Evolutionary conservation across 2,888 invertebrate species (phyloP).

Genomic region (Drosophila nigricruria): DNA sequence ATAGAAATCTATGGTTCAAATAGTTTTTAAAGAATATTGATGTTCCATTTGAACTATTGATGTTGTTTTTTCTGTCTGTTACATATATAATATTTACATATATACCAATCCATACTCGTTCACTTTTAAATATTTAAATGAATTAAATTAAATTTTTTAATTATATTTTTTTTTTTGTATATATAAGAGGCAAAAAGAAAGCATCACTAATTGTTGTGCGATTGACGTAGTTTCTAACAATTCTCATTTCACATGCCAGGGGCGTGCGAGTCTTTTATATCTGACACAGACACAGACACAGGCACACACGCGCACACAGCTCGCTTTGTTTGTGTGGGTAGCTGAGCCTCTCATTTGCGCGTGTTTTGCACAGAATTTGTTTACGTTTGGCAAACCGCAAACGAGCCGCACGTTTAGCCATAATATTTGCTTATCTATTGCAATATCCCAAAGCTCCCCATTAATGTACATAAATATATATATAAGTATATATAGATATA

Average conservation of each 20-base stretch:
- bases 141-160: background rate
- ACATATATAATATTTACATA: background rate
- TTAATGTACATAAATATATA: constrained; percentile 8
- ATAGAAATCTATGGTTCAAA: background rate
- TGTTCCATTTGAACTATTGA: too few relatives aligned
- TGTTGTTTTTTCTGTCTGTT: background rate
- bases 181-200: background rate
- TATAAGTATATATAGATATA: constrained; percentile 5
- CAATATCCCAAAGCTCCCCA: constrained; percentile 35
- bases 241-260: constrained; percentile 35
- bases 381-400: constrained; percentile 40
- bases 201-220: constrained; percentile 4
- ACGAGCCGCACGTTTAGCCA: constrained; percentile 47
- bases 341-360: constrained; percentile 33
- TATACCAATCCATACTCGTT: background rate
- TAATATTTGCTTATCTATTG: constrained; percentile 58
- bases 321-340: background rate
- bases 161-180: too few relatives aligned
- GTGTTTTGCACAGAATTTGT: constrained; percentile 38
- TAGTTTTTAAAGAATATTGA: too few relatives aligned
- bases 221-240: constrained; percentile 40
- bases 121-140: background rate
- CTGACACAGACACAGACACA: constrained; percentile 7
- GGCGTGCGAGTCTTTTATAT: constrained; percentile 31
- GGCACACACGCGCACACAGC: background rate